Evolutionary conservation across 2,888 invertebrate genomes (phyloP), one percentile per base, ranked within the genome.

Genomic region (Lepas anatifera): DNA sequence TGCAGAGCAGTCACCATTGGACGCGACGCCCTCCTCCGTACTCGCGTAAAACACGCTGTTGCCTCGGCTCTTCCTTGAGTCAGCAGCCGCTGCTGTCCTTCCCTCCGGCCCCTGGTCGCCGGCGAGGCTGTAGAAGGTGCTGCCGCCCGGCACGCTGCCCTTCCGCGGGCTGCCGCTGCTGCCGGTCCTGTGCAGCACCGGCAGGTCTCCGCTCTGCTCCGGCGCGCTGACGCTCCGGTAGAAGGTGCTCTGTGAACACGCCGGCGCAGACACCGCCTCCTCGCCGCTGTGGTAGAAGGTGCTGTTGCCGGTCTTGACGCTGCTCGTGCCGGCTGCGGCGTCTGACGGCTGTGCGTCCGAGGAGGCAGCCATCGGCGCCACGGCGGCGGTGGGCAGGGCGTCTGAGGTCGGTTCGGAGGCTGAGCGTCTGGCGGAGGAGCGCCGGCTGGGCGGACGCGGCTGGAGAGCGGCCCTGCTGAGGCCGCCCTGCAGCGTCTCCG

Each of bases 401-500:
- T 7, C 48, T 8, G 48, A 8, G 25, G 25, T 18, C 48, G 48
- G 25, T 1, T 1, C 48, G n/a, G 1, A 4, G 25, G 25, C 25
- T 18, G 58, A 6, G 58, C 58, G 32, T 7, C 1, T 2, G 22
- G 58, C 58, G 32, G 58, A 58, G 35, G 35, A 3, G 58, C 58
- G 58, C 35, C 58, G 58, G 58, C 58, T 58, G 37, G 66, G 66
- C 16, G 66, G 66, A 37, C 13, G 39, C 66, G 66, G 66, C 39
- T 66, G 66, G 13, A 27, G 25, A 75, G 93, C 92, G 68, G 93
- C 88, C 78, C 89, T 87, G 73, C 85, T 82, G 58, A 96, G 84
- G 2, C 95, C 95, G 77, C 85, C 85, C 78, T 95, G 93, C 74
- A 95, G 84, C 83, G 95, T 88, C 66, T 88, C 89, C 69, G 98